Evolutionary conservation across 1,140 invertebrate genomes (phyloP), one percentile per base, ranked within the genome.

Genomic region (Euura saliciscinereae): DNA sequence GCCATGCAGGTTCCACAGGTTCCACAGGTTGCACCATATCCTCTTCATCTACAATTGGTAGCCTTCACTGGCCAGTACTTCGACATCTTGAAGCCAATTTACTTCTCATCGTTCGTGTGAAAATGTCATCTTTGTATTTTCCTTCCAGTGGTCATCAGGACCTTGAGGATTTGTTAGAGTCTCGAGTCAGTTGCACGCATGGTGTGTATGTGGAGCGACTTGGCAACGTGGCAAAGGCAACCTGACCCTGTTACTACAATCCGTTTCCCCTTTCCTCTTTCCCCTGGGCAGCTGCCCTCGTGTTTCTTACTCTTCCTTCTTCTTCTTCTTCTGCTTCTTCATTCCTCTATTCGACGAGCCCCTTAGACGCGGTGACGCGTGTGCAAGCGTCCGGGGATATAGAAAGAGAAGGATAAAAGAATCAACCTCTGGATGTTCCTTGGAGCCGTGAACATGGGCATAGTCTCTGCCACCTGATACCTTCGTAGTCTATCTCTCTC

Each of bases 241-340:
- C 74, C 75, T 78, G 78, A 82, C 75, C 77, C 77, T 77, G 75
- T 78, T 78, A 76, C 69, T 64, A 71, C 65, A 74, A 59, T 59
- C 51, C 51, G 8, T 5, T 8, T 74, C 65, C 64, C 68, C 74
- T 71, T 65, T 8, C 59, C 44, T 74, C 74, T 65, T 65, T 77
- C 11, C 66, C 65, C 66, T 13, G 11, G 13, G 28, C 28, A 28
- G 28, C 28, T 28, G 28, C 28, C 69, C 66, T 67, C 71, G 44
- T 43, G 46, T 44, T 11, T 65, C 46, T 11, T 43, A 46, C 10
- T 66, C n/a, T 43, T 44, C 70, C 64, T 73, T 64, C 65, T 59
- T n/a, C 68, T 43, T 67, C 67, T 65, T 73, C 68, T 28, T 46
- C 10, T 66, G 45, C 44, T 44, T 69, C 69, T 65, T 6, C 28